Evolutionary conservation across 35 echinoderm and acorn worm species (phyloP).

Genomic region (Diadema setosum): DNA sequence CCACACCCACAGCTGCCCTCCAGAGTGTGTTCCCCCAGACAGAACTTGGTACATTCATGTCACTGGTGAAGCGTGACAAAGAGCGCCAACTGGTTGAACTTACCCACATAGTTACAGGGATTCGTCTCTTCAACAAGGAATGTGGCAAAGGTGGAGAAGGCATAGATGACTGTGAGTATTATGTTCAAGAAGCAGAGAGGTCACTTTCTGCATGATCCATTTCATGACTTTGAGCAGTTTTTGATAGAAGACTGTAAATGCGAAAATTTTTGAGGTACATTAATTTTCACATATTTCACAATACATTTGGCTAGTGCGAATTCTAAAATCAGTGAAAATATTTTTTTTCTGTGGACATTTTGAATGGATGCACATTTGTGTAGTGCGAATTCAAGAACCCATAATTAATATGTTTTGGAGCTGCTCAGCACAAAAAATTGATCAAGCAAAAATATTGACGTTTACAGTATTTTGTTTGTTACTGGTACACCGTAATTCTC

Average conservation of each 20-base stretch:
- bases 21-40: conserved; percentile 99
- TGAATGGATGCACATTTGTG: no score
- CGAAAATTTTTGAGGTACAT: neutral
- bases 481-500: no score
- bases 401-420: no score
- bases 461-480: no score
- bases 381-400: no score
- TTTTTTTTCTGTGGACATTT: no score
- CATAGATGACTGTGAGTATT: conserved; percentile 91
- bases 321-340: no score
- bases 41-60: conserved; percentile 97
- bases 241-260: no score
- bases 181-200: neutral
- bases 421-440: no score
- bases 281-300: neutral
- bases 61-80: conserved; percentile 88
- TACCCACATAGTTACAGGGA: conserved; percentile 87
- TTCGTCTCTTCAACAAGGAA: conserved; percentile 96
- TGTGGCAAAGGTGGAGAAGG: conserved; percentile 97
- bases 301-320: no score
- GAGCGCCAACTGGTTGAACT: conserved; percentile 71
- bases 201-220: neutral
- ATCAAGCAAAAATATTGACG: no score
- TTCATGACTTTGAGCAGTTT: no score
- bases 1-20: conserved; percentile 53